Evolutionary conservation across 1,140 invertebrate genomes (phyloP).

Genomic region (Meloidogyne floridensis): DNA sequence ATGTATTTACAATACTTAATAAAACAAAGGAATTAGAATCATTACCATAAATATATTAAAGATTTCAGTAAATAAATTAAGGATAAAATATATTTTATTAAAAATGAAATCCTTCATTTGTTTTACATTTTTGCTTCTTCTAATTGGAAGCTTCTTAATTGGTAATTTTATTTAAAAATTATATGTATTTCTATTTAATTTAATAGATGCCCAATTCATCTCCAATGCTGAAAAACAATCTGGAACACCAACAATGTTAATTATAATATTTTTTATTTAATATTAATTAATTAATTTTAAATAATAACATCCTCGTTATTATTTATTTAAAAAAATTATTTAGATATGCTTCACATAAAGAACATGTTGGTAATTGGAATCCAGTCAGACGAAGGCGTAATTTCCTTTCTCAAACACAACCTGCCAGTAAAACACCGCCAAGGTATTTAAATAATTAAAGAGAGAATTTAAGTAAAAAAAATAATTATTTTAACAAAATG

Average conservation of each 20-base stretch:
- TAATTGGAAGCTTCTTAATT: neutral
- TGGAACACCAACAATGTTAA: neutral
- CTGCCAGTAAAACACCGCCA: neutral
- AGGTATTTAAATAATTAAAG: neutral
- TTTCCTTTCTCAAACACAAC: slow-evolving; percentile 6
- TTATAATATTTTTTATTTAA: neutral
- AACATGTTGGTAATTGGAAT: slow-evolving; percentile 20
- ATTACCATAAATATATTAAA: no score
- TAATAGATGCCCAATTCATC: neutral
- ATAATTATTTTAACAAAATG: neutral
- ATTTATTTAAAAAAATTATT: neutral
- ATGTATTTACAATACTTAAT: no score
- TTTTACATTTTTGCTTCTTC: neutral
- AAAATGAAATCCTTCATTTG: neutral
- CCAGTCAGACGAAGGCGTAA: slow-evolving; percentile 11
- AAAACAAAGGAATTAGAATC: no score
- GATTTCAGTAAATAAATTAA: no score
- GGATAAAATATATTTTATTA: neutral
- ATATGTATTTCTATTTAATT: neutral
- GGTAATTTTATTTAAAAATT: neutral
- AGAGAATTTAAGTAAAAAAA: no score
- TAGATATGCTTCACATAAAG: slow-evolving; percentile 16
- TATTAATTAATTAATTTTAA: neutral
- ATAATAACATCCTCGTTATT: no score
- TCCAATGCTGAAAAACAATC: neutral